Evolutionary conservation across 2,797 vertebrate genomes (phyloP), one percentile per base, ranked within the genome.

Genomic region (Chloroceryle inda): DNA sequence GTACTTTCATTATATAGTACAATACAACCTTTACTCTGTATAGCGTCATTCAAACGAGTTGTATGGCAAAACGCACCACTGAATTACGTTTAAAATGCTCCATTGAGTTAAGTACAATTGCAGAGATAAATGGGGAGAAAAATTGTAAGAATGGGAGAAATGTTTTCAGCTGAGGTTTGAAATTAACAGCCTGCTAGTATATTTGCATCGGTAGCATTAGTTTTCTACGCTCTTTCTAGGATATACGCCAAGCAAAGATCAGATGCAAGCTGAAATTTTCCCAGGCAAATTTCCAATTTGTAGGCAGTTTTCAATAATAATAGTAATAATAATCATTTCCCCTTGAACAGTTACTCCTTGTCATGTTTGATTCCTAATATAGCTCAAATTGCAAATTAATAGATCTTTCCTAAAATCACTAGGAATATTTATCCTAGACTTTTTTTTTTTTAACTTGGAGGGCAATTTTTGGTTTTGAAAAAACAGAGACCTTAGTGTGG

Each of bases 21-120:
- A 97, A 95, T 95, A 56, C 96, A 95, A 85, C 93, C 89, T 95
- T 96, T 95, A 94, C 89, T 96, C 91, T 96, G 59, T 92, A 71
- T 64, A 92, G 92, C 8, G 19, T 94, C 93, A 96, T 96, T 96
- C 93, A 96, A 35, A 92, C 67, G 42, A 40, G 82, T 88, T 94
- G 95, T 95, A 93, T 96, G 92, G 89, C 77, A 63, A 82, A 94
- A 93, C 23, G 67, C 93, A 74, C 77, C 24, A 8, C 88, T 1
- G 74, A 92, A 53, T 80, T 88, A 63, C 18, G 1, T 93, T 93
- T 40, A 93, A 93, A 97, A 78, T 73, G 83, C 80, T 93, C 88
- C 83, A 94, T 96, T 94, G 95, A 96, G 79, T 74, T 13, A 87
- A 88, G 68, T 90, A 96, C 94, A 96, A 95, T 96, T 85, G 85